These are phyloP conservation scores for Odocoileus hemionus DNA, from an alignment of 2,113 vertebrate genomes.

Conservation along the genomic window DNA sequence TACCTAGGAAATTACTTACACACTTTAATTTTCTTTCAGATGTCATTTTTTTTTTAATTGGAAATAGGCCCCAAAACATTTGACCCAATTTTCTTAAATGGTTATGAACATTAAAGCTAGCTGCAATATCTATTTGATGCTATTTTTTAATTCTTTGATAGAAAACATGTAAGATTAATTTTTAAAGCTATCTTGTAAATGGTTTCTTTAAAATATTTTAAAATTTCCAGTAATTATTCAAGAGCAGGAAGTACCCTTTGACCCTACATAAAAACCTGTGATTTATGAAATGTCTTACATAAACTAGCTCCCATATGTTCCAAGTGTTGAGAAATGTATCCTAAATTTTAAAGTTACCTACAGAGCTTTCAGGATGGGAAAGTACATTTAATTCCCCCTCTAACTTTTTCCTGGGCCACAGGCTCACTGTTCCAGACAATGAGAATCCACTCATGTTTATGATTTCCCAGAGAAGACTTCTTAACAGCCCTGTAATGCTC, in stretches of 20 bases:
- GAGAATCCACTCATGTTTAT: neutral
- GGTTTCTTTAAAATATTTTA: neutral
- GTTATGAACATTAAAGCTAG: neutral
- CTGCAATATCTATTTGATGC: neutral
- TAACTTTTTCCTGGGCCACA: neutral
- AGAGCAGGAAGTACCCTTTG: neutral
- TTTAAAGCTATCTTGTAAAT: neutral
- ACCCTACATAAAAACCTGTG: neutral
- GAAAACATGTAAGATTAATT: neutral
- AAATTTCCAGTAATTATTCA: neutral
- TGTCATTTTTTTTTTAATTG: neutral
- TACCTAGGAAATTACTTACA: neutral
- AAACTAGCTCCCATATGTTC: neutral
- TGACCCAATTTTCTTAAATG: neutral
- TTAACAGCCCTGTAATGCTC: neutral
- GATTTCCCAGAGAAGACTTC: neutral
- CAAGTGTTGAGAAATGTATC: neutral
- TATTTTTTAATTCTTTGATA: neutral
- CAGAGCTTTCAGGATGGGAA: neutral
- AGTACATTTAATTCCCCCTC: neutral
- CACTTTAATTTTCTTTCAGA: neutral
- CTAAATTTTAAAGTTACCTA: neutral
- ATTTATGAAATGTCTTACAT: neutral
- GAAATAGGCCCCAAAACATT: neutral
- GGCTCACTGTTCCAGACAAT: neutral